Evolutionary conservation across 1,140 invertebrate species (phyloP).

Genomic region (Macrostomum lignano): DNA sequence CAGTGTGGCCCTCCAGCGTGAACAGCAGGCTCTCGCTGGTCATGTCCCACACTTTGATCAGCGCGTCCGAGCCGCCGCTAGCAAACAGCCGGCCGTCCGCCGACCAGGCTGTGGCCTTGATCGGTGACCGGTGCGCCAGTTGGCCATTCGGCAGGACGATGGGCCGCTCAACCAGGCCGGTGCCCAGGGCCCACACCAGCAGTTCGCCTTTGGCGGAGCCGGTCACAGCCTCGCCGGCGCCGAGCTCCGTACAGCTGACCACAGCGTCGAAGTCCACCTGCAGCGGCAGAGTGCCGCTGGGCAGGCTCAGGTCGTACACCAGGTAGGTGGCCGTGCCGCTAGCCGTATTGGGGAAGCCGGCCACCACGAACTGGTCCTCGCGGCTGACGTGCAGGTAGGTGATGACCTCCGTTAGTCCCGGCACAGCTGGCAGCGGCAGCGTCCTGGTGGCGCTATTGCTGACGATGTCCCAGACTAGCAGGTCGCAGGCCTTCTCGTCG

Average conservation of each 20-base stretch:
- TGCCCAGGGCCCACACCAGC: slow-evolving; percentile 21
- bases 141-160: no score
- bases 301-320: slow-evolving; percentile 22
- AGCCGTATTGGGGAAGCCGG: slow-evolving; percentile 21
- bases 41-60: slow-evolving; percentile 23
- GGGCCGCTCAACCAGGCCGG: no score
- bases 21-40: slow-evolving; percentile 15
- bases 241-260: no score
- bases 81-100: slow-evolving; percentile 19
- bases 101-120: no score
- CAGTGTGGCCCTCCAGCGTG: slow-evolving; percentile 18
- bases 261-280: no score
- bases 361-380: slow-evolving; percentile 13
- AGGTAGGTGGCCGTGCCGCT: slow-evolving; percentile 23
- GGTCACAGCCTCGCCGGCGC: slow-evolving; percentile 25
- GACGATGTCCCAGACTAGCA: no score
- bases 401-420: no score
- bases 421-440: no score
- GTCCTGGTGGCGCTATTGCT: no score
- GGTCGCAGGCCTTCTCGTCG: no score
- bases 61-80: slow-evolving; percentile 21
- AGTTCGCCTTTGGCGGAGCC: slow-evolving; percentile 23
- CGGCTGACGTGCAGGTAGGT: slow-evolving; percentile 5
- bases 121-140: no score
- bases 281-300: no score